phyloP scores from a whole-genome alignment of 1,140 invertebrate genomes.

The Habropoda laboriosa region DNA sequence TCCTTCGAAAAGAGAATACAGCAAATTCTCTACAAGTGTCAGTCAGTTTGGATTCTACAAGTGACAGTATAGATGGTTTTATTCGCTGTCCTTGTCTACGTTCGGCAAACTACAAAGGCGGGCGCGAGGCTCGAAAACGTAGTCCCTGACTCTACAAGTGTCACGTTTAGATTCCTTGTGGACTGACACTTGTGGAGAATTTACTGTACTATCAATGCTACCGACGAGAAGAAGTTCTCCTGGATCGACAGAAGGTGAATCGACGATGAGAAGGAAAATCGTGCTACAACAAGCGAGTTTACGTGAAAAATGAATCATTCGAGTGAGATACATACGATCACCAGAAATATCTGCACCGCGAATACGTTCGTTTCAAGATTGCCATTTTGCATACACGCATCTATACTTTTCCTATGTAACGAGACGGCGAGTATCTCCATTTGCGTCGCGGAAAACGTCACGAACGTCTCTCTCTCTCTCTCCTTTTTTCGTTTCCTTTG shows the following conservation, averaged over 20 bases:
- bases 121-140: too few relatives aligned
- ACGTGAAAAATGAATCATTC: slow-evolving; percentile 30
- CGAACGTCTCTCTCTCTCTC: neutral
- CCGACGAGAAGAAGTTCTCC: too few relatives aligned
- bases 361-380: slow-evolving; percentile 13
- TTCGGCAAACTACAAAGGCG: too few relatives aligned
- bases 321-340: neutral
- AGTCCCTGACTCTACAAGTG: too few relatives aligned
- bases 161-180: too few relatives aligned
- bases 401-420: slow-evolving; percentile 41
- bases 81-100: too few relatives aligned
- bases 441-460: neutral
- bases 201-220: too few relatives aligned
- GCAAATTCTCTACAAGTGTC: too few relatives aligned
- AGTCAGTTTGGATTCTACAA: too few relatives aligned
- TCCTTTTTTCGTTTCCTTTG: neutral
- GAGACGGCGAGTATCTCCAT: neutral
- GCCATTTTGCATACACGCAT: neutral
- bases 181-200: too few relatives aligned
- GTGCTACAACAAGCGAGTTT: neutral
- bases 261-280: slow-evolving; percentile 21
- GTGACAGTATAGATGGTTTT: too few relatives aligned
- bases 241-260: neutral
- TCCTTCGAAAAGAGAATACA: too few relatives aligned
- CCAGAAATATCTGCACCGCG: neutral